phyloP scores from a whole-genome alignment of 1,140 invertebrate genomes.

The Tetramorium alpestre region DNA sequence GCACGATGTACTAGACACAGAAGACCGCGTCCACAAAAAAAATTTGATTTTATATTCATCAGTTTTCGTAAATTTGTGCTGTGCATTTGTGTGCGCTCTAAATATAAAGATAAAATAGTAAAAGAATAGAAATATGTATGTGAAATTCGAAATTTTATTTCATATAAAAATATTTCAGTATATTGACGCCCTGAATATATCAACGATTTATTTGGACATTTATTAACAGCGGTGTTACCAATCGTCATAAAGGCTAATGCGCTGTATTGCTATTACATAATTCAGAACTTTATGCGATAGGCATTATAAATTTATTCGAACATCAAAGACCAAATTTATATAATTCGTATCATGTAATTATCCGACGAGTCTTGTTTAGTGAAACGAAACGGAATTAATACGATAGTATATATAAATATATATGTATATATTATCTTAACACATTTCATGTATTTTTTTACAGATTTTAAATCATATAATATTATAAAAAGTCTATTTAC shows the following conservation, averaged over 20 bases:
- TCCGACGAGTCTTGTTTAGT: background rate
- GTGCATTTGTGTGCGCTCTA: background rate
- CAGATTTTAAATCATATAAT: background rate
- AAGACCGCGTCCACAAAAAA: slow-evolving; percentile 17
- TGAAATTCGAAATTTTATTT: background rate
- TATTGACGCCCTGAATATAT: background rate
- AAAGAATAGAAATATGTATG: background rate
- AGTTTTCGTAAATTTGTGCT: slow-evolving; percentile 20
- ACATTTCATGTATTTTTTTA: background rate
- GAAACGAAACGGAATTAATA: background rate
- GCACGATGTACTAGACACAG: slow-evolving; percentile 43
- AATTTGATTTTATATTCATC: slow-evolving; percentile 55
- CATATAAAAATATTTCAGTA: background rate
- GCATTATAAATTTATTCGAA: background rate
- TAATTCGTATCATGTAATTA: background rate
- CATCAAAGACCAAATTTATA: slow-evolving; percentile 23
- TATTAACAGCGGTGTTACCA: background rate
- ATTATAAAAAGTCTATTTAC: background rate
- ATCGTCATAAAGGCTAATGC: background rate
- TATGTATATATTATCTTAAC: background rate
- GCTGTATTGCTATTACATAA: background rate
- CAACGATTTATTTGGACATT: background rate
- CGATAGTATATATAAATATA: background rate
- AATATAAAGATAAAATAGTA: background rate
- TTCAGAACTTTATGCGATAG: background rate